A percentile compares a stretch with the other conserved stretches of the same genome.
These are phyloP conservation scores for Amia ocellicauda DNA, from an alignment of 2,113 vertebrate species.

Conservation along the genomic window DNA sequence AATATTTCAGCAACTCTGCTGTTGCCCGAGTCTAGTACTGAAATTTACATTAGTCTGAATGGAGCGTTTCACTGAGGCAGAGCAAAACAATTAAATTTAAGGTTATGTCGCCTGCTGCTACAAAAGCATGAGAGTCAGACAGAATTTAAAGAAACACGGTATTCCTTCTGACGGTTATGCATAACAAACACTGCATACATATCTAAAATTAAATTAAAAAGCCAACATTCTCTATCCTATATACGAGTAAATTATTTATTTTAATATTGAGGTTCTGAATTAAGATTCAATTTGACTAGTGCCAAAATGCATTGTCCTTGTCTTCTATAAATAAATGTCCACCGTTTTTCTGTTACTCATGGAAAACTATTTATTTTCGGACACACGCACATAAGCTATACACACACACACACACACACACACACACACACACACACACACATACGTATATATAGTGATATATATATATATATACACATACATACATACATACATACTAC, in stretches of 20 bases:
- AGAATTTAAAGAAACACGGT: neutral
- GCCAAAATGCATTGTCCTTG: neutral
- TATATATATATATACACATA: slow-evolving; percentile 27
- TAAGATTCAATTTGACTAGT: neutral
- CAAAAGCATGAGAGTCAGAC: neutral
- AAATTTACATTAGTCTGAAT: slow-evolving; percentile 58
- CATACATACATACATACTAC: slow-evolving; percentile 30
- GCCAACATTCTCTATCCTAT: neutral
- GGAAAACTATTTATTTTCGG: slow-evolving; percentile 4
- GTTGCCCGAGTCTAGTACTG: slow-evolving; percentile 62
- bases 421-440: slow-evolving; percentile 40
- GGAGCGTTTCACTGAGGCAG: slow-evolving; percentile 26
- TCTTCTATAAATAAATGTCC: neutral
- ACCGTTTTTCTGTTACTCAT: neutral
- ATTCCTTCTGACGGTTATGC: neutral
- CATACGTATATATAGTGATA: no score
- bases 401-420: slow-evolving; percentile 21
- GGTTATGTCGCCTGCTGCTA: slow-evolving; percentile 3
- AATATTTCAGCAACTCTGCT: slow-evolving; percentile 82
- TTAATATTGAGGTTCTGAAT: neutral
- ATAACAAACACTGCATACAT: neutral
- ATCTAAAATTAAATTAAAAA: neutral
- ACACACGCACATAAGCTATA: neutral
- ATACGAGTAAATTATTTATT: neutral
- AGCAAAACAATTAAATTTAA: slow-evolving; percentile 16